Percentiles rank a stretch among this genome's conserved stretches.
phyloP scores from a whole-genome alignment of 2,797 vertebrate genomes.

The Bradypus variegatus region DNA sequence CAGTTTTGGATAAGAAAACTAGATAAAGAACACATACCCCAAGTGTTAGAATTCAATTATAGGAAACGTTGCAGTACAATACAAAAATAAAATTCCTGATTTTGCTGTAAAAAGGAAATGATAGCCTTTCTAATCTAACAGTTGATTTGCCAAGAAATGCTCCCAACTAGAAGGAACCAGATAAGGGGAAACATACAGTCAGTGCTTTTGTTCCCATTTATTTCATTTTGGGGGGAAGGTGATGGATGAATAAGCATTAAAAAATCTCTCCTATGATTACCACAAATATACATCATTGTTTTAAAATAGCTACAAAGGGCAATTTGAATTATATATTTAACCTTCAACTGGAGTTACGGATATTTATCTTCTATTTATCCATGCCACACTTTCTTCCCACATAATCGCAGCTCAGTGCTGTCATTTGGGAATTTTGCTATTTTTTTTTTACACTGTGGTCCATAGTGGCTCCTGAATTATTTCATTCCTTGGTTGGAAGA shows the following conservation, averaged over 20 bases:
- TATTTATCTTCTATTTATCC: neutral
- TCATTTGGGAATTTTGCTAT: neutral
- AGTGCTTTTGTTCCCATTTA: neutral
- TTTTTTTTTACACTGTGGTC: conserved; percentile 46
- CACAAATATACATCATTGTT: conserved; percentile 46
- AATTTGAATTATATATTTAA: conserved; percentile 49
- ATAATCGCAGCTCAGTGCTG: neutral
- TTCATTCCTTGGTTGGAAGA: conserved; percentile 20
- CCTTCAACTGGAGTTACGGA: conserved; percentile 30
- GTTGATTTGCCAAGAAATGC: conserved; percentile 30
- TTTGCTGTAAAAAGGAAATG: conserved; percentile 46
- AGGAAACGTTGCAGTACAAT: conserved; percentile 10
- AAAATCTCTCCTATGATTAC: neutral
- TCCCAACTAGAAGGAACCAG: neutral
- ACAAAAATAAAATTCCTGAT: conserved; percentile 37
- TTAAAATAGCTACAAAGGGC: conserved; percentile 52
- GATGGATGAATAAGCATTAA: neutral
- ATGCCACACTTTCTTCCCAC: neutral
- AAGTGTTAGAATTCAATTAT: neutral
- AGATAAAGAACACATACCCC: neutral
- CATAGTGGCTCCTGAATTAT: neutral
- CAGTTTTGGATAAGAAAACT: neutral
- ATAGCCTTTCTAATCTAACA: conserved; percentile 14
- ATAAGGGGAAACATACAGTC: neutral
- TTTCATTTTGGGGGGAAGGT: neutral